These are phyloP conservation scores for Nanorana parkeri DNA, from an alignment of 2,113 vertebrate genomes.

Conservation along the genomic window DNA sequence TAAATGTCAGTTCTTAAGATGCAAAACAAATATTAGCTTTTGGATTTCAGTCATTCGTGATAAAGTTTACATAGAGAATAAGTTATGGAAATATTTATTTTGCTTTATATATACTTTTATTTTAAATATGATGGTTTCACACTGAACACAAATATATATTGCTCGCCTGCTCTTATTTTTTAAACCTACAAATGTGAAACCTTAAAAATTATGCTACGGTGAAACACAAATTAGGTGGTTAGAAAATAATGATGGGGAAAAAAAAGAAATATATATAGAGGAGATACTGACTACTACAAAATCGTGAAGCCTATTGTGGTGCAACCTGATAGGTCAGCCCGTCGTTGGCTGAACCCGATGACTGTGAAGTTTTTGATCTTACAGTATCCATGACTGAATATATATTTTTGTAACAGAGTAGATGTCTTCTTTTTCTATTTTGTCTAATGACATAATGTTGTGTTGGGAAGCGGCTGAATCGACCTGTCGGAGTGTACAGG, in stretches of 20 bases:
- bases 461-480: background rate
- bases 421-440: constrained; percentile 43
- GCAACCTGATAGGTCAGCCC: constrained; percentile 4
- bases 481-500: constrained; percentile 11
- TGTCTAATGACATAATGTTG: constrained; percentile 36
- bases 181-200: background rate
- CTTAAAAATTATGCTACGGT: background rate
- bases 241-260: background rate
- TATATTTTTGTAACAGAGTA: constrained; percentile 46
- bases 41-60: background rate
- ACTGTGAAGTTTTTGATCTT: constrained; percentile 31
- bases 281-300: constrained; percentile 24
- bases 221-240: constrained; percentile 35
- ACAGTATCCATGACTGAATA: constrained; percentile 9
- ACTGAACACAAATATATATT: background rate
- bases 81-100: constrained; percentile 14
- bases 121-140: constrained; percentile 13
- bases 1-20: background rate
- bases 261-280: constrained; percentile 25
- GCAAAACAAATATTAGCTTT: background rate
- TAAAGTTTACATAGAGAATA: background rate
- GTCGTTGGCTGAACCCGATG: background rate
- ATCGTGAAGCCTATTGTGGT: constrained; percentile 10
- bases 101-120: constrained; percentile 13
- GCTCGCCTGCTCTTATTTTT: background rate